Percentiles rank a stretch among this genome's conserved stretches.
Conservation (phyloP, 2,797 vertebrate genomes). For the Iguana delicatissima region DNA sequence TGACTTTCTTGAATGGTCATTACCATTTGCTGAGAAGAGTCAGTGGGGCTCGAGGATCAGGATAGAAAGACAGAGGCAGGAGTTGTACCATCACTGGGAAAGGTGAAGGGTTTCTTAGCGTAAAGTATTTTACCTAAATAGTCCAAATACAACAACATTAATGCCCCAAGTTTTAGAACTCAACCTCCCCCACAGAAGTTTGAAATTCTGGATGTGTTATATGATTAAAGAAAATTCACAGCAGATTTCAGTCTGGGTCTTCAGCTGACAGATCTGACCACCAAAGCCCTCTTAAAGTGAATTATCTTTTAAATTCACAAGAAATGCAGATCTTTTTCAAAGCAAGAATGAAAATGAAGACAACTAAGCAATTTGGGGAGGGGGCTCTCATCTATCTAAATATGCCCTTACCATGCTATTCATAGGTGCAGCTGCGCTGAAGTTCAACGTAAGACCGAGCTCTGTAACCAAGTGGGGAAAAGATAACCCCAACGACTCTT, state of each 20-base stretch:
- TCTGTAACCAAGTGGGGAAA: slow-evolving; percentile 88
- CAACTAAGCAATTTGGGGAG: background rate
- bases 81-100: slow-evolving; percentile 92
- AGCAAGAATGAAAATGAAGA: slow-evolving; percentile 32
- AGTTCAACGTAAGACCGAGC: slow-evolving; percentile 84
- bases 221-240: background rate
- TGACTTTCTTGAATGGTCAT: slow-evolving; percentile 57
- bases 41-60: slow-evolving; percentile 88
- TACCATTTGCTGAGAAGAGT: slow-evolving; percentile 94
- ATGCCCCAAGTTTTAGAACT: slow-evolving; percentile 23
- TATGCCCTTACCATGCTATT: slow-evolving; percentile 87
- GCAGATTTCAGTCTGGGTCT: background rate
- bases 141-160: slow-evolving; percentile 60
- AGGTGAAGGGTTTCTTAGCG: slow-evolving; percentile 92
- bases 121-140: slow-evolving; percentile 89
- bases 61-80: slow-evolving; percentile 89
- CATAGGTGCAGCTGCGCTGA: slow-evolving; percentile 92
- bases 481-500: slow-evolving; percentile 73
- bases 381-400: accelerated
- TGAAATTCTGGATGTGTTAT: background rate
- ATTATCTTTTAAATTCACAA: background rate
- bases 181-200: background rate
- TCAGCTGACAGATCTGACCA: background rate
- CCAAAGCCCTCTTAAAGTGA: background rate
- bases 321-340: background rate